These are phyloP conservation scores for Catostylus mosaicus DNA, from an alignment of 30 jellyfish, hydroid and myxozoan species.

Conservation along the genomic window DNA sequence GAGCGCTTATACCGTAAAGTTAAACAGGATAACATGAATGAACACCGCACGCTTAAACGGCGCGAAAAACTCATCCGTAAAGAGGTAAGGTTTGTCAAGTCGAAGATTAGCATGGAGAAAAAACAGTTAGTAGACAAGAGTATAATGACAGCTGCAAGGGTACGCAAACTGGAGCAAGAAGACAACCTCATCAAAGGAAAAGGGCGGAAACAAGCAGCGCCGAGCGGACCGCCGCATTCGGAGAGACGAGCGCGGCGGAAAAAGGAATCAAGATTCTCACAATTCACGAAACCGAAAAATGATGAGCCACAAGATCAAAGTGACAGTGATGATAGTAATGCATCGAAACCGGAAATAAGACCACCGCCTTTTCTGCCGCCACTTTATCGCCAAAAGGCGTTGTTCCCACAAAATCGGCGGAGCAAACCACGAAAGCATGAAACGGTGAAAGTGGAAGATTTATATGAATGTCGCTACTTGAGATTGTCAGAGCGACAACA, in stretches of 20 bases:
- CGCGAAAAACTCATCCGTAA: conserved; percentile 55
- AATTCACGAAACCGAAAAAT: neutral
- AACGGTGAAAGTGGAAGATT: conserved; percentile 59
- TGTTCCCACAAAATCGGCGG: conserved; percentile 23
- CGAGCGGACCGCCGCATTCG: conserved; percentile 66
- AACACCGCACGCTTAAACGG: conserved; percentile 33
- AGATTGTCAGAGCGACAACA: conserved; percentile 68
- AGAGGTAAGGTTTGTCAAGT: conserved; percentile 55
- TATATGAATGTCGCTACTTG: conserved; percentile 64
- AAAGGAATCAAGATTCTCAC: conserved; percentile 14
- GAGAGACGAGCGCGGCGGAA: conserved; percentile 52
- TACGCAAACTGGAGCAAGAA: conserved; percentile 60
- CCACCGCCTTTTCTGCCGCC: conserved; percentile 73
- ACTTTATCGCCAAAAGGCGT: conserved; percentile 53
- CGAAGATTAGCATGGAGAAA: conserved; percentile 68
- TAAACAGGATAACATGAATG: conserved; percentile 65
- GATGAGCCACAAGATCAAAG: conserved; percentile 1
- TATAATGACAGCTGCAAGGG: conserved; percentile 52
- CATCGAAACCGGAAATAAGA: neutral
- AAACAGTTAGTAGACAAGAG: conserved; percentile 53
- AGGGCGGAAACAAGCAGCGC: conserved; percentile 29
- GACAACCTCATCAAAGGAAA: conserved; percentile 53
- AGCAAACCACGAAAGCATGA: conserved; percentile 8
- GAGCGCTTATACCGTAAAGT: conserved; percentile 59
- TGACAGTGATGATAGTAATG: conserved; percentile 40